Percentiles rank a stretch among this genome's conserved stretches.
phyloP scores from a whole-genome alignment of 2,888 invertebrate species.

The Lochmaea crataegi region DNA sequence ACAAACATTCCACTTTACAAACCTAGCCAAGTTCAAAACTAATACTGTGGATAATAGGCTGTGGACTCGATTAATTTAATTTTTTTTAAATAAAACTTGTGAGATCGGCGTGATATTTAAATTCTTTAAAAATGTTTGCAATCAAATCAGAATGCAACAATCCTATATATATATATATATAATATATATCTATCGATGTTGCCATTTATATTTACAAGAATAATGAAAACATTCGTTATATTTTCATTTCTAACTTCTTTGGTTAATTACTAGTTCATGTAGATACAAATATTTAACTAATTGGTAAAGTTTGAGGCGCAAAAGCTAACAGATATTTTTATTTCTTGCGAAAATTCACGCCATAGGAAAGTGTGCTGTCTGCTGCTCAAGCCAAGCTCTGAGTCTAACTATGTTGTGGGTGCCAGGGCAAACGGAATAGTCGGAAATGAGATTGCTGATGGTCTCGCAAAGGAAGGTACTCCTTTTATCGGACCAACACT shows the following conservation, averaged over 20 bases:
- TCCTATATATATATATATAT: background rate
- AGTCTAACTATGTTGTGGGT: no score
- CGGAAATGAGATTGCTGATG: no score
- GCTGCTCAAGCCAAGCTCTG: no score
- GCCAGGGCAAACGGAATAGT: no score
- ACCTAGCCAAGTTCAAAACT: background rate
- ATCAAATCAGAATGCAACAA: slow-evolving; percentile 1
- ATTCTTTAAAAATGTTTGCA: slow-evolving; percentile 3
- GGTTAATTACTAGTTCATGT: no score
- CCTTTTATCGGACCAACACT: no score
- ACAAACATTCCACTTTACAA: slow-evolving; percentile 11
- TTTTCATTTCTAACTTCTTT: background rate
- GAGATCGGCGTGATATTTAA: slow-evolving; percentile 2
- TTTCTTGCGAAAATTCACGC: no score
- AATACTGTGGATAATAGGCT: background rate
- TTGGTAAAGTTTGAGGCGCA: no score
- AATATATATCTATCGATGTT: background rate
- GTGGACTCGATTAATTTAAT: background rate
- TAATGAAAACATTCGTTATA: background rate
- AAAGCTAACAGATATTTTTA: no score
- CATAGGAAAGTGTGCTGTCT: no score
- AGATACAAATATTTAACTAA: no score
- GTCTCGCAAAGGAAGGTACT: no score
- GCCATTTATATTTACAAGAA: slow-evolving; percentile 4
- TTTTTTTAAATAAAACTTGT: background rate